These are phyloP conservation scores for Alouatta palliata DNA, from an alignment of 2,113 vertebrate genomes.

Conservation along the genomic window DNA sequence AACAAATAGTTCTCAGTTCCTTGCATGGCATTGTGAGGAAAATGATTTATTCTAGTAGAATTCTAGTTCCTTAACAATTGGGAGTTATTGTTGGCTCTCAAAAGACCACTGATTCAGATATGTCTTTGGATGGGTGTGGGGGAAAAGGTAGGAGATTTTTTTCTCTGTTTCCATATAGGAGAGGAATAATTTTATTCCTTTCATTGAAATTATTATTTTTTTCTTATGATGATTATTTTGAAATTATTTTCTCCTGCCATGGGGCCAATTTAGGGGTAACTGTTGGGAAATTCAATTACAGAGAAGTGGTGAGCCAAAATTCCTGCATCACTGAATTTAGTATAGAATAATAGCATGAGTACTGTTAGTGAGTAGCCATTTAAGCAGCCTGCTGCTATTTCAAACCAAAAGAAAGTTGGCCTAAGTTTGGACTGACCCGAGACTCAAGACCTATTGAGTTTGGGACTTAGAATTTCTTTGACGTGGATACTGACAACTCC, in stretches of 20 bases:
- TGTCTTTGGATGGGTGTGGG: background rate
- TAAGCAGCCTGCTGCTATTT: background rate
- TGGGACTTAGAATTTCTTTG: background rate
- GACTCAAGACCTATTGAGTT: background rate
- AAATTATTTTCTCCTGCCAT: constrained; percentile 11
- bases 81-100: background rate
- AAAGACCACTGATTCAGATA: background rate
- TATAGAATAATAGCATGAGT: background rate
- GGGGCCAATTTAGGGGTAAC: constrained; percentile 19
- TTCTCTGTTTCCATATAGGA: constrained; percentile 22
- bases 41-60: constrained; percentile 44
- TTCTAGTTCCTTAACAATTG: constrained; percentile 44
- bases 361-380: background rate
- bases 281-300: background rate
- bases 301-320: background rate
- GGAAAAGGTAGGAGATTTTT: background rate
- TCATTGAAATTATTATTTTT: background rate
- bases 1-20: constrained; percentile 28
- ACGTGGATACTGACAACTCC: background rate
- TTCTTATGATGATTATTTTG: constrained; percentile 4
- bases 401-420: background rate
- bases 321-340: constrained; percentile 7
- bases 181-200: background rate
- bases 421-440: background rate
- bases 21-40: constrained; percentile 56